These are phyloP conservation scores for Silurus meridionalis DNA, from an alignment of 2,113 vertebrate genomes.

Conservation along the genomic window DNA sequence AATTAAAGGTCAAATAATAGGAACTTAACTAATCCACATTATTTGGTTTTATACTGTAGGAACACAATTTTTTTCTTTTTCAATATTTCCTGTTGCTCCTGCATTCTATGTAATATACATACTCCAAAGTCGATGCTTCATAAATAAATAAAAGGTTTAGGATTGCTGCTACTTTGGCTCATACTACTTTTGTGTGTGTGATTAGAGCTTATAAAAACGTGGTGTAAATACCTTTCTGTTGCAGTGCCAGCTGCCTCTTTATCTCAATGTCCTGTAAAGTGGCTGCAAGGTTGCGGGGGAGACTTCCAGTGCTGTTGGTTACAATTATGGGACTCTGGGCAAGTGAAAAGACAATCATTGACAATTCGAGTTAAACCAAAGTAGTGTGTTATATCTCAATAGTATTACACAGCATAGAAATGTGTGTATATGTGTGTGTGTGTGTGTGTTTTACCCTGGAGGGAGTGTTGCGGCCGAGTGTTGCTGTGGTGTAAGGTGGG, in stretches of 20 bases:
- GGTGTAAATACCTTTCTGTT: slow-evolving; percentile 87
- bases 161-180: too few species aligned
- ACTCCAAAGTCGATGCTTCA: too few species aligned
- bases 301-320: slow-evolving; percentile 78
- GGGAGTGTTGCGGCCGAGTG: slow-evolving; percentile 82
- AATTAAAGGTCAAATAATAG: not conserved
- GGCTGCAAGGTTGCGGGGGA: slow-evolving; percentile 86
- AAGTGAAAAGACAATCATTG: slow-evolving; percentile 37
- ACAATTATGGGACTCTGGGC: slow-evolving; percentile 74
- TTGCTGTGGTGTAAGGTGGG: slow-evolving; percentile 77
- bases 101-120: not conserved
- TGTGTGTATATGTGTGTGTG: not conserved
- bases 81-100: not conserved
- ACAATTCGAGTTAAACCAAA: not conserved
- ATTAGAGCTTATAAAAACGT: not conserved
- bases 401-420: not conserved
- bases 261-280: slow-evolving; percentile 92
- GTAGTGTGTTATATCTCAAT: not conserved
- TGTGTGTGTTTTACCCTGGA: slow-evolving; percentile 76
- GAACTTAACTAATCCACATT: not conserved
- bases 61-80: not conserved
- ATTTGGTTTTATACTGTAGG: too few species aligned
- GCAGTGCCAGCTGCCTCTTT: slow-evolving; percentile 90
- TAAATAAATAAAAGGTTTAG: too few species aligned
- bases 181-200: not conserved